phyloP scores from a whole-genome alignment of 35 echinoderm and acorn worm species.

The Holothuria glaberrima region DNA sequence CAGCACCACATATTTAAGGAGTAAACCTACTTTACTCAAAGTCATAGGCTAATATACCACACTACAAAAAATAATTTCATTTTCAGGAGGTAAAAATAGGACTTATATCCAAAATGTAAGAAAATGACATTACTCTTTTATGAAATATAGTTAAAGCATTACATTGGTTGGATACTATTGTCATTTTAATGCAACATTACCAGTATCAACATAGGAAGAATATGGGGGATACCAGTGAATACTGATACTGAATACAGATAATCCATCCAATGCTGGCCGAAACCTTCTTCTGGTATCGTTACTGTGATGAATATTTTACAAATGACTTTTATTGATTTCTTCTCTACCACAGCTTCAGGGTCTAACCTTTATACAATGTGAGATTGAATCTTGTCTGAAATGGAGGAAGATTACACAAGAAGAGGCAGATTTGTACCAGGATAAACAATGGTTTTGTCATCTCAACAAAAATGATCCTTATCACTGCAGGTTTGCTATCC shows the following conservation, averaged over 20 bases:
- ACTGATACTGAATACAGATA: neutral
- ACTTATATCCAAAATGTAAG: neutral
- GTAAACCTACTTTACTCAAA: too few species aligned
- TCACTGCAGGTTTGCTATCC: slow-evolving; percentile 45
- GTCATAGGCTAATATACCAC: too few species aligned
- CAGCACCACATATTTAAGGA: too few species aligned
- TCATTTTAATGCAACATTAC: neutral
- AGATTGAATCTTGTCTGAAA: slow-evolving; percentile 76
- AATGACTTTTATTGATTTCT: neutral
- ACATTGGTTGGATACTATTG: neutral
- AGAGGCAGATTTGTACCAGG: slow-evolving; percentile 44
- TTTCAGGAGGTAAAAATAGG: neutral
- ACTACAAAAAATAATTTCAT: neutral
- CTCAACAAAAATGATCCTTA: slow-evolving; percentile 60
- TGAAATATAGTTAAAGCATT: neutral
- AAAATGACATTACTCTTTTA: too few species aligned
- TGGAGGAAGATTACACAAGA: slow-evolving; percentile 65
- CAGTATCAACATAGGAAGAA: neutral
- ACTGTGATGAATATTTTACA: neutral
- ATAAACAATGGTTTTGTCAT: slow-evolving; percentile 68
- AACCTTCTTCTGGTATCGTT: neutral
- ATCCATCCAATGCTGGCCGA: neutral
- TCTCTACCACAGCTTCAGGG: slow-evolving; percentile 37
- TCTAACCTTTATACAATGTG: slow-evolving; percentile 78
- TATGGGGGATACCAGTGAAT: too few species aligned